These are phyloP conservation scores for Cynocephalus volans DNA, from an alignment of 2,113 vertebrate genomes.

Conservation along the genomic window DNA sequence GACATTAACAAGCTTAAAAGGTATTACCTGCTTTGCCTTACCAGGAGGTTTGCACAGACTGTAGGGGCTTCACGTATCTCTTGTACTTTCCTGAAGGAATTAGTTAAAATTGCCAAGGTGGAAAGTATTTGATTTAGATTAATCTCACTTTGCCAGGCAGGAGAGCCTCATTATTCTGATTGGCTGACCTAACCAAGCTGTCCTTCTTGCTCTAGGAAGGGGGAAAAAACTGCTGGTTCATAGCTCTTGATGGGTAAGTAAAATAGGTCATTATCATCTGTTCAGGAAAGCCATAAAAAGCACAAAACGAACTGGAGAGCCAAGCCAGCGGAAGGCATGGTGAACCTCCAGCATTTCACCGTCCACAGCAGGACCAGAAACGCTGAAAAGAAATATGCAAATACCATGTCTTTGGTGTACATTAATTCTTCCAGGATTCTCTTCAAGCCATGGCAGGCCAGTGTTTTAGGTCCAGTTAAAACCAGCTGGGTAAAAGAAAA, in stretches of 20 bases:
- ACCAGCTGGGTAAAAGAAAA: neutral
- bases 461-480: slow-evolving; percentile 26
- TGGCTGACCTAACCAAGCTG: slow-evolving; percentile 85
- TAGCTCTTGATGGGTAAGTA: slow-evolving; percentile 84
- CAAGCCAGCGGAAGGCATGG: slow-evolving; percentile 18
- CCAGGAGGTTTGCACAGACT: slow-evolving; percentile 86
- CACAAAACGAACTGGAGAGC: slow-evolving; percentile 73
- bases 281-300: slow-evolving; percentile 84
- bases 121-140: slow-evolving; percentile 91
- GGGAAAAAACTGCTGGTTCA: slow-evolving; percentile 80
- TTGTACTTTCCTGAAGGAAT: slow-evolving; percentile 89
- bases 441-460: neutral
- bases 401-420: neutral
- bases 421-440: neutral
- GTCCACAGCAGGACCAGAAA: slow-evolving; percentile 15
- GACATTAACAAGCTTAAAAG: slow-evolving; percentile 92
- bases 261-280: slow-evolving; percentile 87
- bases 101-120: slow-evolving; percentile 90
- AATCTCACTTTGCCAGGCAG: slow-evolving; percentile 88
- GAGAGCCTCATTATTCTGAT: slow-evolving; percentile 89
- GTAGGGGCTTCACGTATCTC: slow-evolving; percentile 86
- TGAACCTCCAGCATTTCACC: neutral
- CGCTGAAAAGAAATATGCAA: slow-evolving; percentile 18
- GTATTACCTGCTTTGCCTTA: slow-evolving; percentile 89
- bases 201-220: slow-evolving; percentile 82